phyloP scores from a whole-genome alignment of 2,797 vertebrate genomes.

The Notolepis coatsorum region DNA sequence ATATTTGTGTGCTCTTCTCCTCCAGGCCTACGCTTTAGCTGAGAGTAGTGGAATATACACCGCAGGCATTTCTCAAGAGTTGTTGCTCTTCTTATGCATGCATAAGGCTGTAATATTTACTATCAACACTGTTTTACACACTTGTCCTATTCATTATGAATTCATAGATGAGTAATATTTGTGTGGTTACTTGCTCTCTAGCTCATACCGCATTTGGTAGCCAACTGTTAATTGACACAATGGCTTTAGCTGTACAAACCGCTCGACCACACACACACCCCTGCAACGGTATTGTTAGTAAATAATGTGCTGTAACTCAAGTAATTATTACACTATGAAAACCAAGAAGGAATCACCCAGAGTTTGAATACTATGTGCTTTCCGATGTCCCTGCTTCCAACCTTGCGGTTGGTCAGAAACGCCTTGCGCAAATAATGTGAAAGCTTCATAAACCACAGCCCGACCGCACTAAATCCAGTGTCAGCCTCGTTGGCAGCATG shows the following conservation, averaged over 20 bases:
- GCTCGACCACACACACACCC: conserved; percentile 16
- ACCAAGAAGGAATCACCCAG: conserved; percentile 23
- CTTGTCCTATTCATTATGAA: background rate
- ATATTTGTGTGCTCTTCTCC: conserved; percentile 1
- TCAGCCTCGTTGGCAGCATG: conserved; percentile 52
- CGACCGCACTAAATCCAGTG: conserved; percentile 57
- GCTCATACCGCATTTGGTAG: background rate
- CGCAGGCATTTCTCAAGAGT: background rate
- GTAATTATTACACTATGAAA: conserved; percentile 28
- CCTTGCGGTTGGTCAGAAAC: conserved; percentile 47
- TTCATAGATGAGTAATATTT: background rate
- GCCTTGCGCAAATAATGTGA: conserved; percentile 56
- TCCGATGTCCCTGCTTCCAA: conserved; percentile 43
- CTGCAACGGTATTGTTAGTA: conserved; percentile 23
- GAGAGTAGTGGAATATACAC: conserved; percentile 22
- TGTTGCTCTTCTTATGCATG: conserved; percentile 7
- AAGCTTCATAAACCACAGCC: conserved; percentile 52
- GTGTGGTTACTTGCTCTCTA: background rate
- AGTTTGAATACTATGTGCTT: conserved; percentile 38
- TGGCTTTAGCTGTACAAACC: conserved; percentile 11
- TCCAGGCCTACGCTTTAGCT: conserved; percentile 10
- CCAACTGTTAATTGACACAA: conserved; percentile 6
- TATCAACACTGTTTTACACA: background rate
- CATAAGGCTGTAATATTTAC: background rate
- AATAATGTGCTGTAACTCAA: conserved; percentile 29